Conservation (phyloP, 2,797 vertebrate genomes). For the Cyclopterus lumpus region DNA sequence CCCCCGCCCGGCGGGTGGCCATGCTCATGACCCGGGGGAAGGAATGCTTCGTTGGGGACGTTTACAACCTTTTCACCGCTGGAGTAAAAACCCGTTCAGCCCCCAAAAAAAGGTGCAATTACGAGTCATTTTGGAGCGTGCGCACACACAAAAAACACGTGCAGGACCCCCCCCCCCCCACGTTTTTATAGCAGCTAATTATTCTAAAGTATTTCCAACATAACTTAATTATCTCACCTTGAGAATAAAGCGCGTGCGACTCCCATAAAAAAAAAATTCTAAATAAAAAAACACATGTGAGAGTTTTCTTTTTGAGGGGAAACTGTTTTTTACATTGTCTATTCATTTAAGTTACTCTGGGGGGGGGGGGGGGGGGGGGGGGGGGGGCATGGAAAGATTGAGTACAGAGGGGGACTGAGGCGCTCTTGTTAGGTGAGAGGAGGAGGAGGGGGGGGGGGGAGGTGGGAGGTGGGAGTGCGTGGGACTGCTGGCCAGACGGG, state of each 20-base stretch:
- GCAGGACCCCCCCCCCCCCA: too few species aligned
- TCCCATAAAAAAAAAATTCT: background rate
- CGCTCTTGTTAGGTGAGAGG: constrained; percentile 75
- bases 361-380: constrained; percentile 50
- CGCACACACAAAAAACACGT: background rate
- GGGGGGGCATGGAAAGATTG: constrained; percentile 78
- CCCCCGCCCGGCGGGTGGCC: background rate
- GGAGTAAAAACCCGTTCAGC: background rate
- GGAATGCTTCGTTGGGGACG: background rate
- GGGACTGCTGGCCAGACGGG: constrained; percentile 50
- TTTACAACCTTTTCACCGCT: background rate
- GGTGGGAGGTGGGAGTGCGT: constrained; percentile 23
- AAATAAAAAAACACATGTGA: constrained; percentile 39
- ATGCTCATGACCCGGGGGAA: background rate
- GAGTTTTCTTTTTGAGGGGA: constrained; percentile 46
- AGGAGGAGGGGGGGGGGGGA: constrained; percentile 18
- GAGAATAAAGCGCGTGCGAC: background rate
- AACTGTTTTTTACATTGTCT: constrained; percentile 68
- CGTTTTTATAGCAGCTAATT: too few species aligned
- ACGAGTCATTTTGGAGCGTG: background rate
- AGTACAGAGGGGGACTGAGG: constrained; percentile 75
- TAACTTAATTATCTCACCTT: background rate
- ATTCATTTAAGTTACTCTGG: constrained; percentile 69
- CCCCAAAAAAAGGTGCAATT: background rate
- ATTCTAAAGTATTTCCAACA: too few species aligned